Evolutionary conservation across 2,113 vertebrate genomes (phyloP), one percentile per base, ranked within the genome.

Genomic region (Melanerpes formicivorus): DNA sequence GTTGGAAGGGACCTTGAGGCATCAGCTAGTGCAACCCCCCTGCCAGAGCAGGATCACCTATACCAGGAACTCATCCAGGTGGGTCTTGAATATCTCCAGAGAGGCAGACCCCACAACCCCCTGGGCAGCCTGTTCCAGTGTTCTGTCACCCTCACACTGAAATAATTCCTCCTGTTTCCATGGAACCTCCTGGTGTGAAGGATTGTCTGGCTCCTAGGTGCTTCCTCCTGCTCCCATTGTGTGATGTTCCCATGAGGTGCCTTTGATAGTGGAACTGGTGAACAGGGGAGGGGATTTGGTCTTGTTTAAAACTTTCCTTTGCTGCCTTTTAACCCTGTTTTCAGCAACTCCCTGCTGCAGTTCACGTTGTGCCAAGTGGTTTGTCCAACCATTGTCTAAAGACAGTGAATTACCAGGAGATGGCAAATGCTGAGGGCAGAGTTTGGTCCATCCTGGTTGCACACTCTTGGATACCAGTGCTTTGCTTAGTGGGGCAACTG

Each of bases 391-490:
- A 42, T 18, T 10, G 32, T 86, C 58, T 3, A 1, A 17, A 14
- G 17, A 11, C 4, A 7, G 12, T 1, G 48, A 87, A 63, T 58
- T 89, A 16, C 13, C 1, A 0, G 37, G n/a, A 46, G 5, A 19
- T 6, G 67, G 21, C 2, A 2, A 69, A 19, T 1, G 8, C 22
- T 7, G 29, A 11, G 17, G 27, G 46, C 54, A 34, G 56, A 30
- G 30, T 80, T 44, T 46, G 29, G 64, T 46, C 63, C 55, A 8
- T 59, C 52, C n/a, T 46, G 60, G 75, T 2, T 50, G 9, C 0
- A 0, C 1, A 2, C 37, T 65, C 27, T 5, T 4, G 4, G 42
- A 32, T 9, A 12, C 14, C 50, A 52, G 2, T 10, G 6, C 37
- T 81, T n/a, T 0, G 0, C 4, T 11, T 76, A 21, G 27, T 78